Evolutionary conservation across 2,888 invertebrate species (phyloP), one percentile per base, ranked within the genome.

Genomic region (Tipula lateralis): DNA sequence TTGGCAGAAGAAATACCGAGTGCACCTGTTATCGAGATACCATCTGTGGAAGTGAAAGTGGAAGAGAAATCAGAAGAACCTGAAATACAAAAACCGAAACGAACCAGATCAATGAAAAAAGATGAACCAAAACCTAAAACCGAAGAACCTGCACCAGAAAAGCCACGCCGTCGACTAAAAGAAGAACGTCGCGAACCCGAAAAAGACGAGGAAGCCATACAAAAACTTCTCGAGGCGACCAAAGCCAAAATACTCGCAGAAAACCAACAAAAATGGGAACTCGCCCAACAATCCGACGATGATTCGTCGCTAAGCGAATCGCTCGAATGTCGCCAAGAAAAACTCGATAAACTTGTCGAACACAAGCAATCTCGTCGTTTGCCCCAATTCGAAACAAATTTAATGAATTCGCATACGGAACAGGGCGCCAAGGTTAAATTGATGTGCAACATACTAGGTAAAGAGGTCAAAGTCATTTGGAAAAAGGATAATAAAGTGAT

Each of bases 351-450:
- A 32, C 82, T 32, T 24, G 32, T 83, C 19, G 83, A 83, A 29
- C 16, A 19, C 3, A 83, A 66, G 9, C 66, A 66, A 66, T 66
- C 66, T 3, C 66, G 29, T 2, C 88, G 89, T 0, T 87, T 87
- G 19, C 90, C 90, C 0, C 87, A 87, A 16, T 86, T 90, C 16
- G 89, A 90, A 34, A 94, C 95, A 0, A 93, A 93, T 86, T 90
- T 97, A 81, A 94, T 94, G 0, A 95, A 96, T 87, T 92, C 95
- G 87, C 94, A 95, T 4, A 94, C 95, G 2, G 93, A 94, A 0
- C 92, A 93, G 87, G 94, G 94, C 0, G 94, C 94, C 19, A 91
- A 94, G 86, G 93, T 96, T 1, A 95, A 95, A 89, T 89, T 97
- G 81, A 95, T 95, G 0, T 96, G 96, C 88, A 94, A 94, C 85